Evolutionary conservation across 2,888 invertebrate species (phyloP).

Genomic region (Oasisia sp.): DNA sequence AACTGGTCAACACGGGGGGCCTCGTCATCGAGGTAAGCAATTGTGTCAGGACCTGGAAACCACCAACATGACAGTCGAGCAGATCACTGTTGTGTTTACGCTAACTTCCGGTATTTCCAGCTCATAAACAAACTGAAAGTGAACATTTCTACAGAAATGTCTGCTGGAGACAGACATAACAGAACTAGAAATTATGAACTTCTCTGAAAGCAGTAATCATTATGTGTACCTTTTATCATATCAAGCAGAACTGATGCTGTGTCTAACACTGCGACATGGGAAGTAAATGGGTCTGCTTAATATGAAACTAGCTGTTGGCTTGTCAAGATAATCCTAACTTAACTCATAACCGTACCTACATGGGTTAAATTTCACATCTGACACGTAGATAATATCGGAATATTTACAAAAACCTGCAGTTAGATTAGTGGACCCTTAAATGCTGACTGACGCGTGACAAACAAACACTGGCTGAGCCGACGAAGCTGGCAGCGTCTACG

Average conservation of each 20-base stretch:
- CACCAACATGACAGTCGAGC: not conserved
- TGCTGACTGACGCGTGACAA: not conserved
- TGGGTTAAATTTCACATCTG: not conserved
- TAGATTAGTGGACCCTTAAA: not conserved
- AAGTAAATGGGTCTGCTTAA: not conserved
- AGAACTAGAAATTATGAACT: too few relatives aligned
- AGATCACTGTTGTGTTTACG: not conserved
- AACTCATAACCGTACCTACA: not conserved
- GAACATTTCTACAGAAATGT: not conserved
- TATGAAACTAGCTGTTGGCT: not conserved
- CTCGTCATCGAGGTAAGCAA: constrained; percentile 25
- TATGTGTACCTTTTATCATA: too few relatives aligned
- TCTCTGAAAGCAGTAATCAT: too few relatives aligned
- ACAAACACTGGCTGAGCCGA: not conserved
- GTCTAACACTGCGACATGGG: not conserved
- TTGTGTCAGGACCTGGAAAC: not conserved
- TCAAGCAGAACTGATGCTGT: not conserved
- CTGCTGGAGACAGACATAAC: not conserved
- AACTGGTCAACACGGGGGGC: constrained; percentile 17
- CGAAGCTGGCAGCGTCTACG: not conserved
- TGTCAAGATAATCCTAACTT: not conserved
- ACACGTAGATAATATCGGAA: not conserved
- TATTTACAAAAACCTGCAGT: not conserved
- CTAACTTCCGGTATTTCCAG: not conserved
- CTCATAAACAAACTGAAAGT: not conserved